Evolutionary conservation across 2,888 invertebrate genomes (phyloP), one percentile per base, ranked within the genome.

Genomic region (Tenodera sinensis): DNA sequence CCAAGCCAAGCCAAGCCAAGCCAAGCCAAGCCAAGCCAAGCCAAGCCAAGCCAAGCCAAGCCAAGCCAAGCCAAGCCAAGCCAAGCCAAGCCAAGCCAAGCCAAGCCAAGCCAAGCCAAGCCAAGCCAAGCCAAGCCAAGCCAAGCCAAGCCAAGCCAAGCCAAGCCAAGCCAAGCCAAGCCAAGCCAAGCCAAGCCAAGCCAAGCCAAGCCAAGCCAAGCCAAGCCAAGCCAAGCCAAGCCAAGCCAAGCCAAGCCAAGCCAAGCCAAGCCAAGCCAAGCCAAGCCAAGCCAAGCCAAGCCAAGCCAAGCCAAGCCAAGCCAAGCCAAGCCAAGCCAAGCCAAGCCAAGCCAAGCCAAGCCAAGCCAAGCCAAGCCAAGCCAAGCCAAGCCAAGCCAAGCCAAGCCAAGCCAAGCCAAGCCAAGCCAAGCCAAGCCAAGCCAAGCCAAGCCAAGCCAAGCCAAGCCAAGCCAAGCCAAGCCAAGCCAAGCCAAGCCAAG

Each of bases 71-170:
- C 84, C 84, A 12, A 28, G 84, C 84, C 84, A 84, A 84, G 84
- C 27, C 84, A 84, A 28, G 84, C n/a, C 84, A 84, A 84, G 84
- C 84, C 84, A 84, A 28, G 84, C n/a, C 84, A 84, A 84, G 84
- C 84, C 84, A 84, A 28, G 84, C 84, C 84, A 84, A 84, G 84
- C 84, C 84, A 84, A 28, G 84, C 84, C 84, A 84, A 84, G 84
- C n/a, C 84, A 84, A 28, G 84, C n/a, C 84, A 84, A 84, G 84
- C 84, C 84, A 84, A 28, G 84, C 28, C 84, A 84, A 84, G 84
- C 84, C 84, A 84, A 28, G 84, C 84, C 84, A 84, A 84, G 84
- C 84, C 84, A 84, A 28, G 28, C 28, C 84, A 84, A 28, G 84
- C 84, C 84, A 84, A 28, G 84, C 84, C 84, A 84, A 84, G 84